These are phyloP conservation scores for Macrobrachium nipponense DNA, from an alignment of 1,140 invertebrate genomes.

Conservation along the genomic window DNA sequence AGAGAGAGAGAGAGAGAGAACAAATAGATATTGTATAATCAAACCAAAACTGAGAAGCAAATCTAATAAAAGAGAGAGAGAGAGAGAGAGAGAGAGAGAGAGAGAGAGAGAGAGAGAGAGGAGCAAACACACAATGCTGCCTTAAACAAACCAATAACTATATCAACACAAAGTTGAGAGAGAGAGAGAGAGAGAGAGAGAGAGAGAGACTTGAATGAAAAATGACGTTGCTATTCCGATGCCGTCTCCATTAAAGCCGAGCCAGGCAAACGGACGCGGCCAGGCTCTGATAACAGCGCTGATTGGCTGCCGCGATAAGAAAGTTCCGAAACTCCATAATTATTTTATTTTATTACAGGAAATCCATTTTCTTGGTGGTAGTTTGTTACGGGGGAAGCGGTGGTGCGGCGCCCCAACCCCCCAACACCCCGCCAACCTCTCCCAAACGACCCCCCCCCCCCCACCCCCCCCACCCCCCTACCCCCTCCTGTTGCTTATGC, in stretches of 20 bases:
- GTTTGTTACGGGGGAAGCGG: constrained; percentile 47
- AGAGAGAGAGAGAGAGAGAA: too few relatives aligned
- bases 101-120: background rate
- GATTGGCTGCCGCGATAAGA: constrained; percentile 52
- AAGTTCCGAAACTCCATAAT: constrained; percentile 56
- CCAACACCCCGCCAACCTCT: background rate
- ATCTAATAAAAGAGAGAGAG: too few relatives aligned
- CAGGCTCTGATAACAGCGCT: constrained; percentile 42
- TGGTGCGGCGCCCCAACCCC: background rate
- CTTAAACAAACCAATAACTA: background rate
- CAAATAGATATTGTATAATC: too few relatives aligned
- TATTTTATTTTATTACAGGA: constrained; percentile 59
- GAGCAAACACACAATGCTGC: background rate
- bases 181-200: background rate
- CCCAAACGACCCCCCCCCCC: background rate
- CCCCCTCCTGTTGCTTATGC: constrained; percentile 8
- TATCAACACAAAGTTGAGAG: background rate
- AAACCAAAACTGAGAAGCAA: too few relatives aligned
- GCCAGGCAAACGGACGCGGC: constrained; percentile 39
- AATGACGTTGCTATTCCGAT: constrained; percentile 49
- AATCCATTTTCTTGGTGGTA: constrained; percentile 56
- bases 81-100: too few relatives aligned
- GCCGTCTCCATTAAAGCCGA: constrained; percentile 48
- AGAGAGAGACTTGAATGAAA: constrained; percentile 40
- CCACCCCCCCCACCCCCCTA: background rate